These are phyloP conservation scores for Ptiloglossa arizonensis DNA, from an alignment of 1,140 invertebrate species.

Conservation along the genomic window DNA sequence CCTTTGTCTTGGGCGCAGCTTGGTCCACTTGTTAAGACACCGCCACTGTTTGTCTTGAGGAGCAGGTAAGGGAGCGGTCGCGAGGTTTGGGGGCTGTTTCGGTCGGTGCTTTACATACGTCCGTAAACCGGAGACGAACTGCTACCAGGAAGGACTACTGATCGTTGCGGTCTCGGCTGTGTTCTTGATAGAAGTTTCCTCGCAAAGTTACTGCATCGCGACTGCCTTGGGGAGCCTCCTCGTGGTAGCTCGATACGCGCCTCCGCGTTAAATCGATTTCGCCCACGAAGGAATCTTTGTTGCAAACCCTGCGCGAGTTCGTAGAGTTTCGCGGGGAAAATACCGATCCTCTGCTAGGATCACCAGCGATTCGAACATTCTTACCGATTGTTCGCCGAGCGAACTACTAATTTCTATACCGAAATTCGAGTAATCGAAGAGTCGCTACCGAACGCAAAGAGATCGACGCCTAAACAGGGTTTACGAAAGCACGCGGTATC, in stretches of 20 bases:
- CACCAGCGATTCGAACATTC: too few species aligned
- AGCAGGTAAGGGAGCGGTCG: conserved; percentile 73
- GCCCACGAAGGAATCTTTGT: conserved; percentile 1
- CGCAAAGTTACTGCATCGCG: conserved; percentile 62
- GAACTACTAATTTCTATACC: too few species aligned
- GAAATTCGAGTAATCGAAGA: too few species aligned
- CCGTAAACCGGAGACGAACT: conserved; percentile 81
- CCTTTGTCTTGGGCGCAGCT: conserved; percentile 83
- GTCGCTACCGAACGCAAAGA: too few species aligned
- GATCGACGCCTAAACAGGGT: too few species aligned
- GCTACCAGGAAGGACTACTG: conserved; percentile 79
- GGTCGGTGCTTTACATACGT: conserved; percentile 80
- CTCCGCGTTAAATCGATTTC: conserved; percentile 36
- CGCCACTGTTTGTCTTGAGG: conserved; percentile 82
- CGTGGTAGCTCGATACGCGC: conserved; percentile 49
- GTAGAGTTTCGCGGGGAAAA: background rate
- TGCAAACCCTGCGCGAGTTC: background rate
- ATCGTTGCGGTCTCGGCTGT: conserved; percentile 81
- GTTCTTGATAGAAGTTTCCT: conserved; percentile 68
- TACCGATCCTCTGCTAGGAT: background rate
- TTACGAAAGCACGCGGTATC: too few species aligned
- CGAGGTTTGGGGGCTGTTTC: conserved; percentile 78
- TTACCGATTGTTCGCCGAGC: too few species aligned
- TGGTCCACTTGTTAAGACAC: conserved; percentile 83
- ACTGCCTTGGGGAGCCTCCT: conserved; percentile 60